phyloP scores from a whole-genome alignment of 2,888 invertebrate genomes.

The Drymonia ruficornis region DNA sequence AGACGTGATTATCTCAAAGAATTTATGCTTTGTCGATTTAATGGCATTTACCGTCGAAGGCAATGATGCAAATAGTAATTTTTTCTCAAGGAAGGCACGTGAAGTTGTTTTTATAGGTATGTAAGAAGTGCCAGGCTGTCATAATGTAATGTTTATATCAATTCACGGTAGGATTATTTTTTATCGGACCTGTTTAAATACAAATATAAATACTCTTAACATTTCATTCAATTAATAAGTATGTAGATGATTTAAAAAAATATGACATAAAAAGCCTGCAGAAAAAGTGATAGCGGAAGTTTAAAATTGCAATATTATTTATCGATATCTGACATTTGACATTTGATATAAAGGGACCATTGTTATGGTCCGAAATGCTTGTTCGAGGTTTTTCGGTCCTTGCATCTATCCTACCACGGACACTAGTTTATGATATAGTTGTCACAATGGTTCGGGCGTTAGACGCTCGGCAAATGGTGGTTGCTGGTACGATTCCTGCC shows the following conservation, averaged over 20 bases:
- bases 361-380: no score
- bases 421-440: no score
- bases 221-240: no score
- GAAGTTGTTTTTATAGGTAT: slow-evolving; percentile 7
- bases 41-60: neutral
- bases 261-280: neutral
- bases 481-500: no score
- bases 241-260: neutral
- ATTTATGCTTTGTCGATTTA: neutral
- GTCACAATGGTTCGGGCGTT: no score
- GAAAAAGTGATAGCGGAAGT: slow-evolving; percentile 1
- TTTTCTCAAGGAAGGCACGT: slow-evolving; percentile 4
- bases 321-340: no score
- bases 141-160: slow-evolving; percentile 5
- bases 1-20: neutral
- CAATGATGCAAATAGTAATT: neutral
- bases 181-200: neutral
- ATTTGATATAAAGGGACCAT: no score
- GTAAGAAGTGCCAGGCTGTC: neutral
- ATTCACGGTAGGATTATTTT: neutral
- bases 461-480: no score
- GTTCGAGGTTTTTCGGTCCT: no score
- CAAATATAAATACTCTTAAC: no score
- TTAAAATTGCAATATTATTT: slow-evolving; percentile 3
- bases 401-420: no score